Evolutionary conservation across 1,140 invertebrate genomes (phyloP).

Genomic region (Papilio aristodemus): DNA sequence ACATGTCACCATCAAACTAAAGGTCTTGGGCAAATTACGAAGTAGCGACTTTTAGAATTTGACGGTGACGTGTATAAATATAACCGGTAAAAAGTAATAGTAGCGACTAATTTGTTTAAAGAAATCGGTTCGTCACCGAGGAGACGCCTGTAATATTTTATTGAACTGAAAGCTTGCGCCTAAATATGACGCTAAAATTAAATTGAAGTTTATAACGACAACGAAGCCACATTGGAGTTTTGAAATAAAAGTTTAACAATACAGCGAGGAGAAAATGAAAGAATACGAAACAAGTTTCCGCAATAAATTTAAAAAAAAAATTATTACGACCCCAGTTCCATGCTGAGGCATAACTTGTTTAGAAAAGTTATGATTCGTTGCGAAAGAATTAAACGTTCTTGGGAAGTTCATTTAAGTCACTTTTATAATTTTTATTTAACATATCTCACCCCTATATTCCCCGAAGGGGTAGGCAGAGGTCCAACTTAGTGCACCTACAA

Average conservation of each 20-base stretch:
- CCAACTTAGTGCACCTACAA: too few species aligned
- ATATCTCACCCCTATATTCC: too few species aligned
- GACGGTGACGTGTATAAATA: too few species aligned
- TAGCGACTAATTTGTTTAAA: too few species aligned
- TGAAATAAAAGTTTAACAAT: conserved; percentile 27
- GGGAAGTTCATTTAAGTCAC: background rate
- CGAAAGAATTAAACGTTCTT: conserved; percentile 1
- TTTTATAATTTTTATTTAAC: background rate
- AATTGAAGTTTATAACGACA: background rate
- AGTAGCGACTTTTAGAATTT: too few species aligned
- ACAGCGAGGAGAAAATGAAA: background rate
- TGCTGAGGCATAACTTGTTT: background rate
- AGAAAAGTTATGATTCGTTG: conserved; percentile 14
- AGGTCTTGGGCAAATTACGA: too few species aligned
- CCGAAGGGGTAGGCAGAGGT: too few species aligned
- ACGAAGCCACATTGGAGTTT: conserved; percentile 8
- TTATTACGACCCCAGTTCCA: conserved; percentile 1
- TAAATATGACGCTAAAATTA: background rate
- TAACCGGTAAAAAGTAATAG: too few species aligned
- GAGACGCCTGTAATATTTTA: too few species aligned
- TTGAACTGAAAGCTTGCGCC: too few species aligned
- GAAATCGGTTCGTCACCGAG: too few species aligned
- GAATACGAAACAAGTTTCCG: conserved; percentile 10
- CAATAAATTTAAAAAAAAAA: conserved; percentile 20
- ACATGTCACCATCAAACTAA: too few species aligned